Conservation (phyloP, 2,888 invertebrate genomes). For the Tetranychus truncatus region DNA sequence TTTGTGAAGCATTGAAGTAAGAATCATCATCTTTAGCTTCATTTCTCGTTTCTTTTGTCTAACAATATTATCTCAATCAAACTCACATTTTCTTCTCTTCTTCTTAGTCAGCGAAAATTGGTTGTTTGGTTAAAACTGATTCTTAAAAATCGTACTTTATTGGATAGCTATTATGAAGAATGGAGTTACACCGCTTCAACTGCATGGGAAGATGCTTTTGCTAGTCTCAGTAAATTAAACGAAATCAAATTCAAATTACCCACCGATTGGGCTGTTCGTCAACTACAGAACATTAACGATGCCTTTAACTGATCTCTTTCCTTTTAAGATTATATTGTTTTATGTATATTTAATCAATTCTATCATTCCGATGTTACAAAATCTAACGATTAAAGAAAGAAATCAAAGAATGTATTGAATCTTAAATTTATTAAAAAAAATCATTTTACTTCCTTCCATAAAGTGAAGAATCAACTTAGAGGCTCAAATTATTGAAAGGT, state of each 20-base stretch:
- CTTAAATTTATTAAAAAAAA: too few relatives aligned
- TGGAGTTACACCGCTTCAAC: conserved; percentile 93
- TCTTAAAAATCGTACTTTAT: conserved; percentile 50
- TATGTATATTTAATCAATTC: too few relatives aligned
- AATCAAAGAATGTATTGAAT: too few relatives aligned
- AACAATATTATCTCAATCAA: neutral
- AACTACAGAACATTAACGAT: conserved; percentile 93
- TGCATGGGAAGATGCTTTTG: conserved; percentile 84
- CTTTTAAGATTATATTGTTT: neutral
- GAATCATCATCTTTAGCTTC: conserved; percentile 30
- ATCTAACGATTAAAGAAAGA: too few relatives aligned
- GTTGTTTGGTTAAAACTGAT: conserved; percentile 85
- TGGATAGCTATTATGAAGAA: conserved; percentile 38
- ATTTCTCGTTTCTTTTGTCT: too few relatives aligned
- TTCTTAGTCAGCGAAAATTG: conserved; percentile 61
- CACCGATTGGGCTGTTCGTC: conserved; percentile 83
- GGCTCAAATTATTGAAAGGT: too few relatives aligned
- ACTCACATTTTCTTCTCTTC: conserved; percentile 20
- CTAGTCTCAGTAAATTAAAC: conserved; percentile 68
- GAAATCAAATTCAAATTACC: conserved; percentile 76
- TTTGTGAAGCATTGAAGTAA: conserved; percentile 87
- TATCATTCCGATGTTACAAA: too few relatives aligned
- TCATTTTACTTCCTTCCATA: too few relatives aligned
- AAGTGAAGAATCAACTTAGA: too few relatives aligned
- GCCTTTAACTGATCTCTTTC: conserved; percentile 43